These are phyloP conservation scores for Aporrectodea caliginosa DNA, from an alignment of 1,140 invertebrate species.

Conservation along the genomic window DNA sequence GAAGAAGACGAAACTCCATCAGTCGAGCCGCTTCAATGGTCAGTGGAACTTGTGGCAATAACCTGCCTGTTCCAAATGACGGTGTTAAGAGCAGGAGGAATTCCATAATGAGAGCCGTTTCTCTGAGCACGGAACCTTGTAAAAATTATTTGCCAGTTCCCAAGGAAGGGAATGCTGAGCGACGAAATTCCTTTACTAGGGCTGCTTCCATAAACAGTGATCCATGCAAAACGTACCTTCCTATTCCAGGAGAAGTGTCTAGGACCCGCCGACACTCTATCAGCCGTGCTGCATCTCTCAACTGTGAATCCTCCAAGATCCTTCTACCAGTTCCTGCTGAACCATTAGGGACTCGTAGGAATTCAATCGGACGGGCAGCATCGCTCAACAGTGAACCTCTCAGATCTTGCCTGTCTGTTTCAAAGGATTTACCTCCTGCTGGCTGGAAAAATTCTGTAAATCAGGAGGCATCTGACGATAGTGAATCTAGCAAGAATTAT, in stretches of 20 bases:
- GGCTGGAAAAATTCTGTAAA: neutral
- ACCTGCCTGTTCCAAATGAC: conserved; percentile 1
- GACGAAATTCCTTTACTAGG: neutral
- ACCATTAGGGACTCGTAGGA: neutral
- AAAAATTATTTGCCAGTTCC: neutral
- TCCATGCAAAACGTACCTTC: neutral
- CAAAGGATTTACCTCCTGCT: neutral
- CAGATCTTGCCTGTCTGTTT: neutral
- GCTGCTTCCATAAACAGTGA: neutral
- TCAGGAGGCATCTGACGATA: neutral
- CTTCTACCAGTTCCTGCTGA: neutral
- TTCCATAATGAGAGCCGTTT: neutral
- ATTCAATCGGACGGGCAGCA: neutral
- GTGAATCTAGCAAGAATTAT: neutral
- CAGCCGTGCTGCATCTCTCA: neutral
- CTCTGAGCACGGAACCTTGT: neutral
- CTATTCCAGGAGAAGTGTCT: neutral
- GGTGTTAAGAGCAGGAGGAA: neutral
- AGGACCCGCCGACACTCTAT: neutral
- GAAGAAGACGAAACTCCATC: conserved; percentile 5
- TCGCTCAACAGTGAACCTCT: conserved; percentile 10
- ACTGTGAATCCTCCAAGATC: neutral
- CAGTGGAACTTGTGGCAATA: neutral
- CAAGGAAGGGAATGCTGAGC: neutral
- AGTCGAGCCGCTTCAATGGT: conserved; percentile 11